phyloP scores from a whole-genome alignment of 1,140 invertebrate species.

The Cryptotermes secundus region DNA sequence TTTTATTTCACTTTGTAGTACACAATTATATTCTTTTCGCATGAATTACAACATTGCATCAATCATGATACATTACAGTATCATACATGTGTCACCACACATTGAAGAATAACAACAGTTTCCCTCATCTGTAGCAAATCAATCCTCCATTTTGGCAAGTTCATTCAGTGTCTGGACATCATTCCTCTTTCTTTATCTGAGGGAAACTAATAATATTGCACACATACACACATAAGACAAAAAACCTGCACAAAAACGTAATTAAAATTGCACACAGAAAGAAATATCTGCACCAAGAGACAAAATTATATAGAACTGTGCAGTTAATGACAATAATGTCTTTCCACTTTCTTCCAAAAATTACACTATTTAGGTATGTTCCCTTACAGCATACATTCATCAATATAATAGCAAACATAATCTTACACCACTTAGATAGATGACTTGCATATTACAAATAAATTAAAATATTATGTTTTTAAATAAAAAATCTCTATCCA shows the following conservation, averaged over 20 bases:
- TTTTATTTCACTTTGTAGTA: conserved; percentile 1
- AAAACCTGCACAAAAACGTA: conserved; percentile 8
- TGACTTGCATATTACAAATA: conserved; percentile 18
- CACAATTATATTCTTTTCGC: background rate
- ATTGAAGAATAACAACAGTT: background rate
- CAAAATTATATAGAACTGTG: background rate
- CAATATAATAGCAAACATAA: conserved; percentile 14
- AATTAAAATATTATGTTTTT: conserved; percentile 4
- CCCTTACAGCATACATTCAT: background rate
- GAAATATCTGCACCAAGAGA: background rate
- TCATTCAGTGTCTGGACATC: background rate
- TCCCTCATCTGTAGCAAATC: background rate
- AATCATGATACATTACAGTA: background rate
- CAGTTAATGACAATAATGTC: background rate
- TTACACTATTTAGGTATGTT: background rate
- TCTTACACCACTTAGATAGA: conserved; percentile 12
- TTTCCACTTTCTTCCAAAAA: background rate
- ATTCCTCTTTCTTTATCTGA: background rate
- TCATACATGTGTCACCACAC: background rate
- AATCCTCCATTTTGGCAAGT: background rate
- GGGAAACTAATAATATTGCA: conserved; percentile 17
- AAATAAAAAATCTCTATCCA: conserved; percentile 15
- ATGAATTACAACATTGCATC: background rate
- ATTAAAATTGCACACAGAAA: conserved; percentile 20
- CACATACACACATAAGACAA: conserved; percentile 1